Evolutionary conservation across 2,113 vertebrate genomes (phyloP).

Genomic region (Mola mola): DNA sequence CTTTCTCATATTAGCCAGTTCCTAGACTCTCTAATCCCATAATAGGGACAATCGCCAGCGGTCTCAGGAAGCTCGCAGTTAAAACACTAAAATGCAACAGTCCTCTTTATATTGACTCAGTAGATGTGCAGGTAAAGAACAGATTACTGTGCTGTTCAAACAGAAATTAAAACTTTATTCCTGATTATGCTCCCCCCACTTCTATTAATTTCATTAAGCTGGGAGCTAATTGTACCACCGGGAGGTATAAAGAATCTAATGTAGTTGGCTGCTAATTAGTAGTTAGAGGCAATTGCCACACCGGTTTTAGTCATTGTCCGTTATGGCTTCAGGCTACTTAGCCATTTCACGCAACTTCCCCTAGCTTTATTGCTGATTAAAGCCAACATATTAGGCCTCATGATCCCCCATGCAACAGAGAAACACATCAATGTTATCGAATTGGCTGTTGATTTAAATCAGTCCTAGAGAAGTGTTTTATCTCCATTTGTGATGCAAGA

Average conservation of each 20-base stretch:
- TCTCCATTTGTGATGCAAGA: slow-evolving; percentile 67
- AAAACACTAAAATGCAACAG: slow-evolving; percentile 16
- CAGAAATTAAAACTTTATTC: slow-evolving; percentile 55
- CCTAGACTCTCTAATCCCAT: slow-evolving; percentile 23
- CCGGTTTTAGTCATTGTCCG: slow-evolving; percentile 54
- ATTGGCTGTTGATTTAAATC: slow-evolving; percentile 42
- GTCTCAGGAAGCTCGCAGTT: slow-evolving; percentile 27
- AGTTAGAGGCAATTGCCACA: slow-evolving; percentile 65
- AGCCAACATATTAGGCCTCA: slow-evolving; percentile 26
- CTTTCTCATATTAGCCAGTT: slow-evolving; percentile 9
- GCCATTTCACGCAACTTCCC: slow-evolving; percentile 52
- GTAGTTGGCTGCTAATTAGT: slow-evolving; percentile 58
- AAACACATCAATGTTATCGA: slow-evolving; percentile 33
- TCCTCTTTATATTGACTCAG: slow-evolving; percentile 5
- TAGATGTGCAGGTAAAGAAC: background rate
- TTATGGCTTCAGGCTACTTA: slow-evolving; percentile 54
- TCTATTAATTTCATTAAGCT: slow-evolving; percentile 56
- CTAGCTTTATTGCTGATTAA: slow-evolving; percentile 64
- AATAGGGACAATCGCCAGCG: slow-evolving; percentile 21
- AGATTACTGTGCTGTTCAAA: slow-evolving; percentile 23
- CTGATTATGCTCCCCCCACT: slow-evolving; percentile 4
- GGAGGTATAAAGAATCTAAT: slow-evolving; percentile 53
- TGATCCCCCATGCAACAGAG: slow-evolving; percentile 23
- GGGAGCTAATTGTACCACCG: slow-evolving; percentile 56
- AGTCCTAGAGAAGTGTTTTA: slow-evolving; percentile 44